These are phyloP conservation scores for Doryteuthis pealeii DNA, from an alignment of 1,140 invertebrate species.

Conservation along the genomic window DNA sequence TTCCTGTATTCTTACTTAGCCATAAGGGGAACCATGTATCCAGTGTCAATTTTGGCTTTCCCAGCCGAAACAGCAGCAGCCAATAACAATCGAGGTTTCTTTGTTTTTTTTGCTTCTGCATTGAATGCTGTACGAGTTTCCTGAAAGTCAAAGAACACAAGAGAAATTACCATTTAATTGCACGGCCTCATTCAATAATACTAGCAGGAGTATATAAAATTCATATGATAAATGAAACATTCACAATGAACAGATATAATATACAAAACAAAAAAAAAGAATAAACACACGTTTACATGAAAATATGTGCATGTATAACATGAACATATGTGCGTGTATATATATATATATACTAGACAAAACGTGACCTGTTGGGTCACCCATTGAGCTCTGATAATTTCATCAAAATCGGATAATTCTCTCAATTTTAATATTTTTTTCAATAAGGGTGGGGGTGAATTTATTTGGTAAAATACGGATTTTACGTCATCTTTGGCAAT, in stretches of 20 bases:
- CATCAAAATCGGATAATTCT: too few relatives aligned
- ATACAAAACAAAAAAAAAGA: not conserved
- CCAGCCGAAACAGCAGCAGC: constrained; percentile 96
- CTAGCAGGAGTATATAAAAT: not conserved
- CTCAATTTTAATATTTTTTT: too few relatives aligned
- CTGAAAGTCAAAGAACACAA: constrained; percentile 57
- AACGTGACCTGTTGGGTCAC: too few relatives aligned
- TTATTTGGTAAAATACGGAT: too few relatives aligned
- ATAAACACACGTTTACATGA: not conserved
- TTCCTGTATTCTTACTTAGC: constrained; percentile 80
- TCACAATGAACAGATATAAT: not conserved
- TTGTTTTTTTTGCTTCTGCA: constrained; percentile 78
- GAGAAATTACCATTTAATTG: not conserved
- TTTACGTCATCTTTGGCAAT: too few relatives aligned
- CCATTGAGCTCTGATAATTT: too few relatives aligned
- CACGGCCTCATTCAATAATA: not conserved
- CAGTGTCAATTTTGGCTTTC: constrained; percentile 87
- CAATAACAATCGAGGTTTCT: constrained; percentile 75
- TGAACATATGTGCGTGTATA: not conserved
- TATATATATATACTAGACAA: not conserved
- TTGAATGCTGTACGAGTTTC: constrained; percentile 88
- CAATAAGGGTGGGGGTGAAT: too few relatives aligned
- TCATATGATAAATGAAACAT: not conserved
- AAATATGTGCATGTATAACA: not conserved
- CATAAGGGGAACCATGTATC: constrained; percentile 85